A percentile compares a stretch with the other conserved stretches of the same genome.
Conservation (phyloP, 2,797 vertebrate species). For the Amblyopsis hoosieri region DNA sequence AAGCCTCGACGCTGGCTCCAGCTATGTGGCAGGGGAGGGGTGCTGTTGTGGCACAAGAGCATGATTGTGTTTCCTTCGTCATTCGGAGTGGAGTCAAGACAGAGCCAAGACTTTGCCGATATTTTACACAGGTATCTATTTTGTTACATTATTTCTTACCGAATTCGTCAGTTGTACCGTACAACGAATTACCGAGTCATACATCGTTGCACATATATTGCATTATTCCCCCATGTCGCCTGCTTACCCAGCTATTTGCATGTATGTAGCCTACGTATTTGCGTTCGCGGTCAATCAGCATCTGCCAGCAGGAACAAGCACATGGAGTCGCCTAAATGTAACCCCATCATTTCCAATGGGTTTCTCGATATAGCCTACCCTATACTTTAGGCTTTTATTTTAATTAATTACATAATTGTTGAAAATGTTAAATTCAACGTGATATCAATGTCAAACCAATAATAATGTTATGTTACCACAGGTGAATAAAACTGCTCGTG, state of each 20-base stretch:
- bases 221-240: not conserved
- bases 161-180: not conserved
- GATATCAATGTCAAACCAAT: not conserved
- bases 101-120: conserved; percentile 6
- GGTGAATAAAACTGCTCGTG: not conserved
- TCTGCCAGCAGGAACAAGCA: not conserved
- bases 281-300: not conserved
- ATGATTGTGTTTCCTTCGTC: conserved; percentile 35
- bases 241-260: not conserved
- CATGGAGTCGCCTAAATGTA: not conserved
- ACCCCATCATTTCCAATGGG: not conserved
- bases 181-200: too few species aligned
- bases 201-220: too few species aligned
- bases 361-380: not conserved
- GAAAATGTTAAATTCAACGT: not conserved
- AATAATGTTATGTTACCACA: not conserved
- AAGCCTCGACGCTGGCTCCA: conserved; percentile 30
- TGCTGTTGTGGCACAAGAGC: conserved; percentile 40
- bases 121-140: conserved; percentile 45
- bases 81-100: conserved; percentile 24
- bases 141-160: not conserved
- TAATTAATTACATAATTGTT: not conserved
- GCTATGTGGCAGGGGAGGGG: conserved; percentile 68
- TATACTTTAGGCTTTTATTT: not conserved
- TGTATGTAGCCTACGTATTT: not conserved